phyloP scores from a whole-genome alignment of 2,113 vertebrate genomes.

The Gymnorhina tibicen region DNA sequence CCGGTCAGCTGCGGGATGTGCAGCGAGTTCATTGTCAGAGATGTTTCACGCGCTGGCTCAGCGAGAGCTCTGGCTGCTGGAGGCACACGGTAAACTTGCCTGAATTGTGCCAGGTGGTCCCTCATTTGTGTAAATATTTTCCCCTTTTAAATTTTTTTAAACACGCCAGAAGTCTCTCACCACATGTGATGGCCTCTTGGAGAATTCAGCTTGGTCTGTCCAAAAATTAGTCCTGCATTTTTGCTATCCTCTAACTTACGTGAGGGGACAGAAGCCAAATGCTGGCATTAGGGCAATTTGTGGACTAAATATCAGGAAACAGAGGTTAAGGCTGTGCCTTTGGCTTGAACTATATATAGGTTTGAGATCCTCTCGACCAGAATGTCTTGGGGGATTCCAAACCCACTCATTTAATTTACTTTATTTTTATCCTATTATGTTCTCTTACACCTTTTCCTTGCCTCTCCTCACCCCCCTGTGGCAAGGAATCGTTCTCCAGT shows the following conservation, averaged over 20 bases:
- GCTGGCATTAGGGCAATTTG: neutral
- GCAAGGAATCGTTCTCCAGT: neutral
- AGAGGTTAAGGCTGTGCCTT: neutral
- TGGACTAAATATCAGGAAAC: neutral
- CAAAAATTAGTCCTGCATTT: neutral
- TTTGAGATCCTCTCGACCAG: conserved; percentile 1
- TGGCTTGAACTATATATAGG: neutral
- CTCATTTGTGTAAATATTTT: neutral
- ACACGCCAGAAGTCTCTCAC: neutral
- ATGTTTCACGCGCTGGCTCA: neutral
- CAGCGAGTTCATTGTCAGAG: neutral
- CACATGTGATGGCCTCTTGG: neutral
- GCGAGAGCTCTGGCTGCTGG: neutral
- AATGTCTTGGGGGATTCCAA: conserved; percentile 27
- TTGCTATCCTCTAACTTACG: neutral
- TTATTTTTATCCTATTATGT: conserved; percentile 40
- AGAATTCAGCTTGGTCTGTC: neutral
- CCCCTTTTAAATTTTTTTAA: neutral
- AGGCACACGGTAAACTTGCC: neutral
- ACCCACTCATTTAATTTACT: conserved; percentile 31
- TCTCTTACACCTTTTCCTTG: conserved; percentile 18
- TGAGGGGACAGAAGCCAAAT: neutral
- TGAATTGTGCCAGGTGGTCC: neutral
- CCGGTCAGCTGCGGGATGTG: neutral
- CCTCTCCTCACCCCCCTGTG: neutral